phyloP scores from a whole-genome alignment of 2,888 invertebrate genomes.

The Drosophila gaucha region DNA sequence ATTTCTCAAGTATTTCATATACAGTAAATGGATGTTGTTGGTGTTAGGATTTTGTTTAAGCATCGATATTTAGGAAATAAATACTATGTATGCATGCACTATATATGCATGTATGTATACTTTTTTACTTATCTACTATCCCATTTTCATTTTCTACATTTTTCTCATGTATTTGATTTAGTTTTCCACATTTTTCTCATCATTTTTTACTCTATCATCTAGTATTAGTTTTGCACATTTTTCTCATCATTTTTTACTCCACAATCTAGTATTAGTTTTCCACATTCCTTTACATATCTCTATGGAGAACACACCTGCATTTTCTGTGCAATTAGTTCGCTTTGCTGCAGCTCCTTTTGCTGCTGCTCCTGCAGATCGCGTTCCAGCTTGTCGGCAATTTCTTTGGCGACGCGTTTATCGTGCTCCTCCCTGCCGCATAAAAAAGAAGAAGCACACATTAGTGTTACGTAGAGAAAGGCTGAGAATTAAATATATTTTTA shows the following conservation, averaged over 20 bases:
- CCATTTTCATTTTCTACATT: not conserved
- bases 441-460: not conserved
- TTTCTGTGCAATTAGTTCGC: slow-evolving; percentile 86
- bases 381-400: slow-evolving; percentile 88
- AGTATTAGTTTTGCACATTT: not conserved
- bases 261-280: not conserved
- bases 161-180: not conserved
- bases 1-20: too few species aligned
- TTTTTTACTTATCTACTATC: too few species aligned
- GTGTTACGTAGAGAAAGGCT: not conserved
- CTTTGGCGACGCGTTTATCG: slow-evolving; percentile 88
- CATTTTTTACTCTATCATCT: not conserved
- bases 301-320: slow-evolving; percentile 83
- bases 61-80: too few species aligned
- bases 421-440: slow-evolving; percentile 87
- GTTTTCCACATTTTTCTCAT: not conserved
- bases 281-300: not conserved
- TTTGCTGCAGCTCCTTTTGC: slow-evolving; percentile 86
- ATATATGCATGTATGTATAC: too few species aligned
- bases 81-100: too few species aligned
- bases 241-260: not conserved
- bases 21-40: too few species aligned
- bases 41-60: too few species aligned
- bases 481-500: slow-evolving; percentile 83
- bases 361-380: slow-evolving; percentile 86